These are phyloP conservation scores for Siniperca obscura DNA, from an alignment of 2,797 vertebrate species.

Conservation along the genomic window DNA sequence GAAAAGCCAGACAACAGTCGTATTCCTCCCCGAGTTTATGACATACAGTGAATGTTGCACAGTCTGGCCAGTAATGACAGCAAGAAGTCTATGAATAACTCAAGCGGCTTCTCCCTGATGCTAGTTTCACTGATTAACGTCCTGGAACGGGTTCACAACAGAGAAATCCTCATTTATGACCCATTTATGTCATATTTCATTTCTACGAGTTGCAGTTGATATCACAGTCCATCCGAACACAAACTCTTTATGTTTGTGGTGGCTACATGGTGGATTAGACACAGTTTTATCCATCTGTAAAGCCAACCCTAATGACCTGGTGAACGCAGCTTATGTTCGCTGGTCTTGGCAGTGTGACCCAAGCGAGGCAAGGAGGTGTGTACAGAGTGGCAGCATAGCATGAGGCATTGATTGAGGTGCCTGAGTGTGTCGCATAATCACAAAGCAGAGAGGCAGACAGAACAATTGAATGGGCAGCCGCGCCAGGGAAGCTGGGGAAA, in stretches of 20 bases:
- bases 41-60: constrained; percentile 47
- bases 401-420: constrained; percentile 76
- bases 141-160: constrained; percentile 44
- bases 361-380: constrained; percentile 43
- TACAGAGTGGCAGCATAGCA: constrained; percentile 40
- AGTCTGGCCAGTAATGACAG: constrained; percentile 56
- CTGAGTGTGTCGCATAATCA: constrained; percentile 72
- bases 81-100: constrained; percentile 55
- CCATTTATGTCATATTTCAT: constrained; percentile 72
- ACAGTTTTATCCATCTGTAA: constrained; percentile 44
- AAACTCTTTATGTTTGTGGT: constrained; percentile 38
- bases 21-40: constrained; percentile 51
- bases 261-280: constrained; percentile 46
- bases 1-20: constrained; percentile 34
- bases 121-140: constrained; percentile 50
- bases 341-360: constrained; percentile 47
- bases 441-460: constrained; percentile 71
- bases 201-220: constrained; percentile 55
- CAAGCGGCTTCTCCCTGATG: constrained; percentile 19
- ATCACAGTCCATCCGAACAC: constrained; percentile 43
- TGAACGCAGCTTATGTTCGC: constrained; percentile 29
- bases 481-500: constrained; percentile 29
- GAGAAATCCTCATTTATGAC: constrained; percentile 63
- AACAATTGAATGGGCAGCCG: constrained; percentile 73
- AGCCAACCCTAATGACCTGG: constrained; percentile 37